These are phyloP conservation scores for Sphaerophoria taeniata DNA, from an alignment of 2,888 invertebrate species.

Conservation along the genomic window DNA sequence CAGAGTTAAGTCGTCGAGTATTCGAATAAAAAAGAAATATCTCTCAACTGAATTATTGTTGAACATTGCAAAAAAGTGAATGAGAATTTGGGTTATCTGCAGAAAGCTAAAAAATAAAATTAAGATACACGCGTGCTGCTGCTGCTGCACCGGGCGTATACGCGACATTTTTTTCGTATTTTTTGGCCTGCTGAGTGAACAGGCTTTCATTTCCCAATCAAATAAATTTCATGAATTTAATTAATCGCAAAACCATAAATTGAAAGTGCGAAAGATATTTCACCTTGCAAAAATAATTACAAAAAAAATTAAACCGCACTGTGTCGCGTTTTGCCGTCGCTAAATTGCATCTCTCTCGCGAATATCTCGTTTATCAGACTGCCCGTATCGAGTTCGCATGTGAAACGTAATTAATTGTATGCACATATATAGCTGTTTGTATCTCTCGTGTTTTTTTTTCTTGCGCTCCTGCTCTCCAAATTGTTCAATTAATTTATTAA, in stretches of 20 bases:
- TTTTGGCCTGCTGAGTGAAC: not conserved
- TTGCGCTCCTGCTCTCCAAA: constrained; percentile 29
- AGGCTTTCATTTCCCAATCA: constrained; percentile 30
- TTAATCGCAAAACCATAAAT: constrained; percentile 12
- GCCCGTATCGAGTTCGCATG: constrained; percentile 43
- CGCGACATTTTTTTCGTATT: constrained; percentile 60
- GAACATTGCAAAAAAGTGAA: constrained; percentile 51
- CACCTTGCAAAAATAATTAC: not conserved
- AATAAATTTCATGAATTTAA: constrained; percentile 21
- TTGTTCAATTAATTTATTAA: constrained; percentile 59
- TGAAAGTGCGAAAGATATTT: constrained; percentile 37
- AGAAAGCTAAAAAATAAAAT: constrained; percentile 36
- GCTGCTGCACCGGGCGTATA: constrained; percentile 68
- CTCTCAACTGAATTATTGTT: constrained; percentile 19
- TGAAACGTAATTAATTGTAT: constrained; percentile 54
- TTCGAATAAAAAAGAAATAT: constrained; percentile 27
- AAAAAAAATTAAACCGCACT: constrained; percentile 20
- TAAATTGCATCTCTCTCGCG: constrained; percentile 15
- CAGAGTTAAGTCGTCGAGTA: not conserved
- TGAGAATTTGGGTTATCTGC: constrained; percentile 71
- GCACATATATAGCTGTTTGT: not conserved
- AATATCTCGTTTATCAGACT: constrained; percentile 22
- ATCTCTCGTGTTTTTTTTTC: not conserved
- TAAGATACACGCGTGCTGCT: constrained; percentile 67
- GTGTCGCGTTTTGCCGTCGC: constrained; percentile 67